Evolutionary conservation across 1,140 invertebrate genomes (phyloP).

Genomic region (Pollicipes pollicipes): DNA sequence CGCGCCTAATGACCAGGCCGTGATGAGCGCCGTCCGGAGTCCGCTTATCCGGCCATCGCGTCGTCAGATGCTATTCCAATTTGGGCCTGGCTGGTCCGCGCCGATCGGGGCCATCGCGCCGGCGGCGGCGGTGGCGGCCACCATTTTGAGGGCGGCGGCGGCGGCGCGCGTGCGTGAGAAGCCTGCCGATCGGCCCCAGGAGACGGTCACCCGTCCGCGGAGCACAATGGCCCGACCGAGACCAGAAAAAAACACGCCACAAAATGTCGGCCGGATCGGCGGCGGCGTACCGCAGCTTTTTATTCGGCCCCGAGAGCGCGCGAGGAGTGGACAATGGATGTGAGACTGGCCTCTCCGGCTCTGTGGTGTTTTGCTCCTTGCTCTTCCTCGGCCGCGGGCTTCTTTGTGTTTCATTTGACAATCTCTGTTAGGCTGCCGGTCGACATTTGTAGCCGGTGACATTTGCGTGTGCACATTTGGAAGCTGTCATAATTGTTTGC

Average conservation of each 20-base stretch:
- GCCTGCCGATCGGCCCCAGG: neutral
- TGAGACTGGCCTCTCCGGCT: too few species aligned
- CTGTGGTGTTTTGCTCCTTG: too few species aligned
- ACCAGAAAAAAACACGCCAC: neutral
- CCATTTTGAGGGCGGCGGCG: too few species aligned
- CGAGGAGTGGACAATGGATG: too few species aligned
- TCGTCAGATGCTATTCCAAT: constrained; percentile 10
- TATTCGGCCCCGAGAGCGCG: too few species aligned
- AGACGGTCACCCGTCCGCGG: neutral
- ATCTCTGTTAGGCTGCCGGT: neutral
- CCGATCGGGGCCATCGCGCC: neutral
- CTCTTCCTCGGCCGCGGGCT: too few species aligned
- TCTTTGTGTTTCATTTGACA: neutral
- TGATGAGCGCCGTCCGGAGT: constrained; percentile 29
- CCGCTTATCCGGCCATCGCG: constrained; percentile 28
- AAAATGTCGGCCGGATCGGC: neutral
- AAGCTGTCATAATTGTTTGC: too few species aligned
- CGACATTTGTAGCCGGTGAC: neutral
- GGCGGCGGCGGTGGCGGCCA: too few species aligned
- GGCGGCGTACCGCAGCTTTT: too few species aligned
- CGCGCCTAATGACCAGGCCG: neutral
- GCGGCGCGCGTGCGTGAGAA: neutral
- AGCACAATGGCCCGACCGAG: too few species aligned
- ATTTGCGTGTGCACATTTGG: too few species aligned
- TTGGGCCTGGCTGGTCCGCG: neutral